These are phyloP conservation scores for Panonychus citri DNA, from an alignment of 1,140 invertebrate species.

Conservation along the genomic window DNA sequence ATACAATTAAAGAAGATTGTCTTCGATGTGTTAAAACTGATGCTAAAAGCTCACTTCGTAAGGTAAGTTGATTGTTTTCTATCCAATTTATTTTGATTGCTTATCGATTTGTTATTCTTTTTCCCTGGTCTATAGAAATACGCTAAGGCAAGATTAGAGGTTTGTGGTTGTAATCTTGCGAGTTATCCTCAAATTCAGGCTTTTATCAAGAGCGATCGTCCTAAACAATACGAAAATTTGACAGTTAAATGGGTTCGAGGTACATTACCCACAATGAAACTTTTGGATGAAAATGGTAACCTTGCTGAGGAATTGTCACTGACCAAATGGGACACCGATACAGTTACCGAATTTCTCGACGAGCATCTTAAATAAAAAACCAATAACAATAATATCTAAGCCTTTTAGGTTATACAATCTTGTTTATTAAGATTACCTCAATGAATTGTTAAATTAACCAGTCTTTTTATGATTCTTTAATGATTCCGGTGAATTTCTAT, in stretches of 20 bases:
- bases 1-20: constrained; percentile 45
- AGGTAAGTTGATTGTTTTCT: constrained; percentile 9
- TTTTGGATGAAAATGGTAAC: constrained; percentile 55
- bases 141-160: constrained; percentile 22
- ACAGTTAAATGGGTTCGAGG: constrained; percentile 69
- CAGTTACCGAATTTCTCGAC: constrained; percentile 73
- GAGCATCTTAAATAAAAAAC: constrained; percentile 10
- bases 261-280: constrained; percentile 70
- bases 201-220: constrained; percentile 56
- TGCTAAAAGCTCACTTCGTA: constrained; percentile 18
- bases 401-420: too few species aligned
- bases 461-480: too few species aligned
- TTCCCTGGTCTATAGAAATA: constrained; percentile 25
- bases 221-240: constrained; percentile 62
- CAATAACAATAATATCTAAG: too few species aligned
- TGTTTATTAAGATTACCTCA: too few species aligned
- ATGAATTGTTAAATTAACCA: too few species aligned
- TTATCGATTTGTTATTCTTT: neutral
- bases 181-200: constrained; percentile 88
- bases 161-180: constrained; percentile 26
- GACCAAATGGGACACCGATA: constrained; percentile 77
- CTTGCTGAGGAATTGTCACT: constrained; percentile 35
- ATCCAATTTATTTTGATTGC: constrained; percentile 8
- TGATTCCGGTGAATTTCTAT: too few species aligned
- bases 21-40: constrained; percentile 36